Conservation (phyloP, 2,797 vertebrate genomes). For the Enteromius anoplus region DNA sequence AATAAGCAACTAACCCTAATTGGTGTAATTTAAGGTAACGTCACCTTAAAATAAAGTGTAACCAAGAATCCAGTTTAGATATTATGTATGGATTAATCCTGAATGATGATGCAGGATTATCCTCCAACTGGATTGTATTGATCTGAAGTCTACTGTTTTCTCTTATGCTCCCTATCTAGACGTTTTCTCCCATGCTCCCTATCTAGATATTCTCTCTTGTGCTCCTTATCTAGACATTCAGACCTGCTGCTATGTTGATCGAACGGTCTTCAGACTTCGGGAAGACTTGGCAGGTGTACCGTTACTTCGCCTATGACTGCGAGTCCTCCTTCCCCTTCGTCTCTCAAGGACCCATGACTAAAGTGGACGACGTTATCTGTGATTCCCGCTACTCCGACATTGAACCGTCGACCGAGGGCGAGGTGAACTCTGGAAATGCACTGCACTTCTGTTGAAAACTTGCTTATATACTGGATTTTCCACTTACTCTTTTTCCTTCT, state of each 20-base stretch:
- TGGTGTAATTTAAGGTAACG: not conserved
- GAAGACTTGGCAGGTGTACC: conserved; percentile 90
- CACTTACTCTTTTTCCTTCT: conserved; percentile 35
- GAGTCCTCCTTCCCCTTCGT: conserved; percentile 87
- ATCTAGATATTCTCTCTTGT: conserved; percentile 81
- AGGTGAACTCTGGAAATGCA: conserved; percentile 76
- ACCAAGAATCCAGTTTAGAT: not conserved
- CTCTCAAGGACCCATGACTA: conserved; percentile 89
- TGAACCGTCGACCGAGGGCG: conserved; percentile 95
- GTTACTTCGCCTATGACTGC: conserved; percentile 97
- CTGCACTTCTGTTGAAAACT: not conserved
- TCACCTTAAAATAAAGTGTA: not conserved
- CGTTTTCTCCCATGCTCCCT: too few species aligned
- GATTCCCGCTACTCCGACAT: conserved; percentile 97
- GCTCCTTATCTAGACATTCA: conserved; percentile 84
- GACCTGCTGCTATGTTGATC: conserved; percentile 94
- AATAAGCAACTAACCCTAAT: not conserved
- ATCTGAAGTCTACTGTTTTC: not conserved
- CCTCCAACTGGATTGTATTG: not conserved
- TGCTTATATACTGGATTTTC: not conserved
- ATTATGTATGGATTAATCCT: not conserved
- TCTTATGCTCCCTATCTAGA: not conserved
- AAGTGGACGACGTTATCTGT: conserved; percentile 94
- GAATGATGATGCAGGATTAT: not conserved
- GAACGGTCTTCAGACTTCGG: conserved; percentile 94